These are phyloP conservation scores for Percopsis transmontana DNA, from an alignment of 2,113 vertebrate species.

Conservation along the genomic window DNA sequence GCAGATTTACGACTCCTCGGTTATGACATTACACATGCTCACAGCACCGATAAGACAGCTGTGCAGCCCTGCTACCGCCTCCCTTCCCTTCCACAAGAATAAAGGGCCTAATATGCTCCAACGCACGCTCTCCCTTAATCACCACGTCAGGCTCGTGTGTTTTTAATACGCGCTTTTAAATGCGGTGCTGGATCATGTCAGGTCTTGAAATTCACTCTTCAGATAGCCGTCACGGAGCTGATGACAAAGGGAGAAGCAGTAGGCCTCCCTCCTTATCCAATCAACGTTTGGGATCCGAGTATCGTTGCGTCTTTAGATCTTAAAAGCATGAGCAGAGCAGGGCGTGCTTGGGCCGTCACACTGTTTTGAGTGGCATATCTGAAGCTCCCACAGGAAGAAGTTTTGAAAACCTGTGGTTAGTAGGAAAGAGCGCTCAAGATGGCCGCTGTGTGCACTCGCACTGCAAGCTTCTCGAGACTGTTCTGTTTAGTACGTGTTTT, in stretches of 20 bases:
- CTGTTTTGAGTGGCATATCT: constrained; percentile 48
- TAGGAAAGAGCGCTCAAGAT: constrained; percentile 32
- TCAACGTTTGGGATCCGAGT: not conserved
- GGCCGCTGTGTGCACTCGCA: constrained; percentile 21
- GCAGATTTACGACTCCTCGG: constrained; percentile 42
- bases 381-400: constrained; percentile 44
- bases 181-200: constrained; percentile 12
- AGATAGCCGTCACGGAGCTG: constrained; percentile 10
- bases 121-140: not conserved
- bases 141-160: constrained; percentile 9
- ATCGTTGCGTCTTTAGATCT: not conserved
- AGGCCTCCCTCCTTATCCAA: not conserved
- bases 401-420: constrained; percentile 44
- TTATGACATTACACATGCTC: constrained; percentile 49
- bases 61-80: constrained; percentile 8
- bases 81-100: not conserved
- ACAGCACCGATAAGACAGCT: constrained; percentile 41
- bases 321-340: constrained; percentile 13
- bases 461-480: constrained; percentile 19
- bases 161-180: constrained; percentile 17
- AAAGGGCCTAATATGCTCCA: not conserved
- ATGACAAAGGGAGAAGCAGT: constrained; percentile 27
- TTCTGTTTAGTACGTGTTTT: not conserved
- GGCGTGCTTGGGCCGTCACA: constrained; percentile 33
- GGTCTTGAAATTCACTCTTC: constrained; percentile 1